A percentile compares a stretch with the other conserved stretches of the same genome.
These are phyloP conservation scores for Trogon melanurus DNA, from an alignment of 2,113 vertebrate species.

Conservation along the genomic window DNA sequence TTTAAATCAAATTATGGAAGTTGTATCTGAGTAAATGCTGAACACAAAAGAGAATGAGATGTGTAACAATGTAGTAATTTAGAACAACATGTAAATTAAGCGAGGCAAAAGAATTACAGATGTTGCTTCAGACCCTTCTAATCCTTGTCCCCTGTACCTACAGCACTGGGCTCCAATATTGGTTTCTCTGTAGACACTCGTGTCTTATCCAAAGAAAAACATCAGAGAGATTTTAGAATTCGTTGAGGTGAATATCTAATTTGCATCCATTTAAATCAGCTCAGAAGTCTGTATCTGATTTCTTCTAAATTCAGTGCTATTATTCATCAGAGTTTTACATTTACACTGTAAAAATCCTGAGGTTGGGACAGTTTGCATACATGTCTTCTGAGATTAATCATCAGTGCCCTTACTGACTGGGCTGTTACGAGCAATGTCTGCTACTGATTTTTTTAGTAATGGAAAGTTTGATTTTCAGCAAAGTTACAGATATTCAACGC, in stretches of 20 bases:
- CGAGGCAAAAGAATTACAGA: background rate
- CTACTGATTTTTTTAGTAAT: background rate
- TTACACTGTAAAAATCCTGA: background rate
- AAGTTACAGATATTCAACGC: background rate
- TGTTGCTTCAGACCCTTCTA: background rate
- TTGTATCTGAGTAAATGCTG: background rate
- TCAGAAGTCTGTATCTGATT: background rate
- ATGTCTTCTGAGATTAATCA: background rate
- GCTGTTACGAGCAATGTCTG: background rate
- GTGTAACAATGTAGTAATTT: background rate
- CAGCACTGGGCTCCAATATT: background rate
- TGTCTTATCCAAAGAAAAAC: background rate
- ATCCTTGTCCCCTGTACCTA: background rate
- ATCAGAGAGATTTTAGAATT: background rate
- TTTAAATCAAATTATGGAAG: background rate
- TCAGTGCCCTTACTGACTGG: background rate
- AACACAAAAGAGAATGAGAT: background rate
- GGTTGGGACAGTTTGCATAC: background rate
- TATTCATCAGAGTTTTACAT: background rate
- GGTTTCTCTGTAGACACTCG: background rate
- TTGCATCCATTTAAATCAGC: background rate
- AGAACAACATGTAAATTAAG: background rate
- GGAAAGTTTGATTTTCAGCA: background rate
- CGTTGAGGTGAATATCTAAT: accelerated
- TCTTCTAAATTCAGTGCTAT: background rate